Evolutionary conservation across 53 echinoderm and acorn worm species (phyloP), one percentile per base, ranked within the genome.

Genomic region (Zoroaster sp.): DNA sequence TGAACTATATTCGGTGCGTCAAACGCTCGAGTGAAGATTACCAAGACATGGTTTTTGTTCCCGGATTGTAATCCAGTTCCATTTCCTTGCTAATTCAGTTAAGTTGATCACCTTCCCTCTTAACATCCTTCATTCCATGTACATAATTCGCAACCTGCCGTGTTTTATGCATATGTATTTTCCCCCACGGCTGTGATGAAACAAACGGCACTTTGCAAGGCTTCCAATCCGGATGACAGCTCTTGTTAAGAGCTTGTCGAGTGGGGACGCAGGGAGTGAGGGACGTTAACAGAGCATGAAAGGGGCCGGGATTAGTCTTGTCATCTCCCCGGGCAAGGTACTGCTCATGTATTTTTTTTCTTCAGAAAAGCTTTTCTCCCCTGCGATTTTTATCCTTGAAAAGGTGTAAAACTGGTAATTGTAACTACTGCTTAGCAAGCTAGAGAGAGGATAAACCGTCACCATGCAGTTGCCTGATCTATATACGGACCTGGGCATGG

Each of bases 291-390:
- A 37, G 71, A 71, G 31, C 35, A 37, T 35, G 71, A 71, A 37
- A 31, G 71, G 37, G 71, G n/a, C 17, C 4, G 37, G 37, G 35
- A 33, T 37, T 0, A 34, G 37, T 28, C 18, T 18, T 4, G 37
- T 13, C 17, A 41, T 34, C 23, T 39, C 67, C 81, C n/a, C 35
- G 81, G 81, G 81, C 81, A 42, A 81, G 67, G 81, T 81, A 66
- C 10, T 0, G 12, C 76, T 18, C 77, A 54, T 78, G 78, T 35
- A 54, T 10, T 71, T 51, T 49, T 35, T 49, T 32, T 21, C 2
- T 28, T 30, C 66, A 14, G 3, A 14, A 42, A 34, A 52, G 25
- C 0, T 13, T 40, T 25, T 21, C 41, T 65, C 40, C 23, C 73
- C 6, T 6, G 36, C n/a, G 4, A 40, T 38, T 35, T 23, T 1